Evolutionary conservation across 2,797 vertebrate genomes (phyloP), one percentile per base, ranked within the genome.

Genomic region (Catostomus latipinnis): DNA sequence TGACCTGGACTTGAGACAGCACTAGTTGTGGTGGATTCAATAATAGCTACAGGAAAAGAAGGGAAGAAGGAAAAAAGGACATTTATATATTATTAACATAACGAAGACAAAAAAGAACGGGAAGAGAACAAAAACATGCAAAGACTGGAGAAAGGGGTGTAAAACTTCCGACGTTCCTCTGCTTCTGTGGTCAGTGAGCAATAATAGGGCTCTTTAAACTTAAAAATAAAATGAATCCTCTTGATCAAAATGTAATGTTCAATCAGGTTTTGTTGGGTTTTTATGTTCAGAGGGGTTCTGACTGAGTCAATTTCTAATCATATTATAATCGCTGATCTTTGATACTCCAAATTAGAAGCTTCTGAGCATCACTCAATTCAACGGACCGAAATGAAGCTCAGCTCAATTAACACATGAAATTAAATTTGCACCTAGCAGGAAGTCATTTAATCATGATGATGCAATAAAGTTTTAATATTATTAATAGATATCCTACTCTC

Each of bases 1-100:
- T 99, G 97, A 99, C 98, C 98, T 99, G 98, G 97, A 95, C 96
- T 98, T 91, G 96, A 96, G 93, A 97, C 97, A 95, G 96, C 92
- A 94, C 96, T 98, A 98, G 97, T 95, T 93, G 96, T 96, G 95
- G 97, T 94, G 95, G 97, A 94, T 92, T 99, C 96, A 96, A 95
- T 96, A 94, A 95, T 92, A 92, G 95, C 94, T 96, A 95, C 92
- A 94, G 93, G 95, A 94, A 93, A 93, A 92, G 93, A 92, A 91
- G 92, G 83, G 90, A 90, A 90, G 88, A 88, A 85, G 89, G 91
- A 94, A 95, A 97, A 96, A 90, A 95, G 96, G 95, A 97, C 94
- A 96, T 94, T 96, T 92, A 96, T 95, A 95, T 93, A 95, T 99
- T 97, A 97, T 97, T 97, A 96, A 96, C 92, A 95, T 92, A 95